Conservation (phyloP, 2,888 invertebrate species). For the Ischnus inquisitorius region DNA sequence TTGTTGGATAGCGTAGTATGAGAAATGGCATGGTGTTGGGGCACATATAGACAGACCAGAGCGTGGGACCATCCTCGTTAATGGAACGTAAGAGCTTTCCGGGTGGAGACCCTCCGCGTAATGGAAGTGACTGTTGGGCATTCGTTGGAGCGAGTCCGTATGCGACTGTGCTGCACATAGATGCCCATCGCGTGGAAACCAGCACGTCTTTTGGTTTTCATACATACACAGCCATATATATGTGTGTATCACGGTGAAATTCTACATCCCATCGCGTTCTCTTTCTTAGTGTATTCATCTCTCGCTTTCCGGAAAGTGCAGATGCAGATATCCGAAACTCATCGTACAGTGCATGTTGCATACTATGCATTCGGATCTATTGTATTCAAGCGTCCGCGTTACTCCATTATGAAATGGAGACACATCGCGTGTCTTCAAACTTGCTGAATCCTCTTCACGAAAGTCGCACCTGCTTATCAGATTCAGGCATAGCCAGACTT, state of each 20-base stretch:
- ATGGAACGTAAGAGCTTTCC: conserved; percentile 75
- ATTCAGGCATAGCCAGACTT: too few relatives aligned
- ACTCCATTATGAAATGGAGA: background rate
- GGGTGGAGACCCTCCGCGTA: conserved; percentile 61
- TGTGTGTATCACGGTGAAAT: conserved; percentile 4
- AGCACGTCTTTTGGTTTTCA: conserved; percentile 29
- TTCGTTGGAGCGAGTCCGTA: conserved; percentile 47
- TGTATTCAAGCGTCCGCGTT: background rate
- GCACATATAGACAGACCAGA: conserved; percentile 19
- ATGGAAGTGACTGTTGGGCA: conserved; percentile 67
- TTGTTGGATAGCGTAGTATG: conserved; percentile 19
- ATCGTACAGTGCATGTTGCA: background rate
- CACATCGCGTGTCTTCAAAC: background rate
- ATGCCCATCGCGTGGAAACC: conserved; percentile 14
- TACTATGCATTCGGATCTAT: background rate
- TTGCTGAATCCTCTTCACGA: too few relatives aligned
- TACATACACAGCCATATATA: conserved; percentile 6
- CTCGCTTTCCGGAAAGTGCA: background rate
- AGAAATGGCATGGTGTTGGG: background rate
- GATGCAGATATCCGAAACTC: background rate
- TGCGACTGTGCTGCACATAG: conserved; percentile 30
- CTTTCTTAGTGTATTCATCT: background rate
- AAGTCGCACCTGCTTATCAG: too few relatives aligned
- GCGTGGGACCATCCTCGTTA: conserved; percentile 62
- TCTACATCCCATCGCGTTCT: background rate